Base-by-base conservation (phyloP, 2,113 vertebrate species). In the Cryptomyrus ogoouensis region DNA sequence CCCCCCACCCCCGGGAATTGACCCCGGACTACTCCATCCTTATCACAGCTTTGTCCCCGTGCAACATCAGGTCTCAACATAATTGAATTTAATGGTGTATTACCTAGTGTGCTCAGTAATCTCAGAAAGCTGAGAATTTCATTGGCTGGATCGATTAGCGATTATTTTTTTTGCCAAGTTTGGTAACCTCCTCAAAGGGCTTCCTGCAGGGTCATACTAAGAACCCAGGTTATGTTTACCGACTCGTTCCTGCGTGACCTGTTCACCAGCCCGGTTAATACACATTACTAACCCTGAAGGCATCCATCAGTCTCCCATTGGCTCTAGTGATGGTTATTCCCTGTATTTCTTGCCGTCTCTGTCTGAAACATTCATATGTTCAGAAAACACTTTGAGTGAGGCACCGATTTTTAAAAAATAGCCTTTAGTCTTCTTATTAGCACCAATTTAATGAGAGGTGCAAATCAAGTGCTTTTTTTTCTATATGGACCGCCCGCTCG, bases 171-270 rank as follows among this genome's bases (percentile, higher is more conserved):
- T 24, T 27, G 19, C 19, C 15, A 46, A 84, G 21, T 19, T 46
- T 87, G 13, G 35, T 17, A 7, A 39, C 84, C 47, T 12, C 46
- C 19, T 86, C 21, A 27, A 90, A 91, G 87, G 74, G 42, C 21
- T 66, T 46, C 88, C 89, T 90, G 39, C 92, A 91, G 91, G 88
- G 49, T 89, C 92, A 92, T 90, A 90, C 89, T 90, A 56, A 89
- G 91, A 84, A 85, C 89, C 91, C 70, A 88, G 80, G 89, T 91
- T 92, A 83, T 66, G 17, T 17, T 88, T 90, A 83, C 91, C 62
- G 44, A 10, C 84, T 49, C 47, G 42, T 87, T 83, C 52, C 83
- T 86, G 39, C 31, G 19, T 47, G 0, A 80, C 44, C 39, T 66
- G 19, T 50, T 91, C 85, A 77, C 89, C 85, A 80, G 35, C 58